Evolutionary conservation across 2,888 invertebrate genomes (phyloP).

Genomic region (Bombyx huttoni): DNA sequence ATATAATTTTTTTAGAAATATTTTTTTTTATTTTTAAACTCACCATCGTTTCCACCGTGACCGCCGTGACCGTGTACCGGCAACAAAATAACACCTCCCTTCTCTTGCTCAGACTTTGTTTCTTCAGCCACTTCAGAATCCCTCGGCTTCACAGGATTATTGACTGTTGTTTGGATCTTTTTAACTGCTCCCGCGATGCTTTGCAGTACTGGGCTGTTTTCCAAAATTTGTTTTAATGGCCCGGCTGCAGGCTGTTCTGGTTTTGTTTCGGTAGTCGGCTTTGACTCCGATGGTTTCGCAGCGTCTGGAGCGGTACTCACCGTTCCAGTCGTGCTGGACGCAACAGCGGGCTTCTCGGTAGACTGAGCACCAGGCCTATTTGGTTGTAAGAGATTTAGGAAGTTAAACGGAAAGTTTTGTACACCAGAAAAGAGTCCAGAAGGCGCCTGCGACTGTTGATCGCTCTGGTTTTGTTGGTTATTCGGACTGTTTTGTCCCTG

Average conservation of each 20-base stretch:
- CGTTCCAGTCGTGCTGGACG: neutral
- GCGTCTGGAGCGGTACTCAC: neutral
- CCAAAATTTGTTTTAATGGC: conserved; percentile 32
- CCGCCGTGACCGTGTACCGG: conserved; percentile 9
- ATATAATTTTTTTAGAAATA: no score
- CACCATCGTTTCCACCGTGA: conserved; percentile 7
- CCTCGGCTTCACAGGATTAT: conserved; percentile 31
- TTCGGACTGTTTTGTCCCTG: neutral
- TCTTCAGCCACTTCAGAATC: conserved; percentile 5
- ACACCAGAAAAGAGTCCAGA: conserved; percentile 1
- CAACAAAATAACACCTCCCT: conserved; percentile 12
- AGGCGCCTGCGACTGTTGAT: neutral
- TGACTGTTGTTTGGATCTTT: conserved; percentile 19
- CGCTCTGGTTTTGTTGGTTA: neutral
- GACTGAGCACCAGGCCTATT: conserved; percentile 2
- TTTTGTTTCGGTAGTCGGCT: neutral
- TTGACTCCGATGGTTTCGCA: conserved; percentile 1
- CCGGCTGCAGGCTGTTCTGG: neutral
- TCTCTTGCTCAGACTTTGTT: conserved; percentile 7
- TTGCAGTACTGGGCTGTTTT: conserved; percentile 26
- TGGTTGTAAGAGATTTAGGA: neutral
- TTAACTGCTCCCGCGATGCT: conserved; percentile 20
- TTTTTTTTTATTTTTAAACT: no score
- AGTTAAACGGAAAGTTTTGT: neutral
- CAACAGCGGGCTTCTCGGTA: conserved; percentile 2